Base-by-base conservation (phyloP, 2,797 vertebrate species). In the Steatocranus sp. region DNA sequence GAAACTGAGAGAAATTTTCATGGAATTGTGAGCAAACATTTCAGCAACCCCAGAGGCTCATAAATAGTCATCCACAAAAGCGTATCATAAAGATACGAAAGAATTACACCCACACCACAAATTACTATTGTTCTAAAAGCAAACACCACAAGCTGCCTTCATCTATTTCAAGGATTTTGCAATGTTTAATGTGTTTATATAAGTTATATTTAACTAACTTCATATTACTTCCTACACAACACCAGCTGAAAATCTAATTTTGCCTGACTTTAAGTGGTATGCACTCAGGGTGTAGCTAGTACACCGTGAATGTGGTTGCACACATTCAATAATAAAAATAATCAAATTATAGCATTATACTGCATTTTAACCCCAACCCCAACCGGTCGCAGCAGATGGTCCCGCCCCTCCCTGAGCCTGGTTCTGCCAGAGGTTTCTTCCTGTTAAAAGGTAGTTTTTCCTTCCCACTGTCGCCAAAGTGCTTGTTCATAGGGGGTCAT, bases 191-290 rank as follows among this genome's bases (percentile, higher is more conserved):
- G 27, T 32, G 5, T 3, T 58, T 58, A 32, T 32, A 58, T 58
- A 4, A 32, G 27, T 18, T 32, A 58, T 32, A 32, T 58, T 18
- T 7, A 32, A n/a, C 0, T 0, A 32, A 32, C 27, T 3, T 32
- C 6, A 32, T 58, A 58, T 58, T 58, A 58, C 17, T 58, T 58
- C 17, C 27, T 58, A 58, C 1, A 1, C 11, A 58, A 32, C 27
- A 58, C 54, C 17, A 32, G 27, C 54, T 58, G 27, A 58, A 32
- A 32, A 58, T n/a, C 3, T 0, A 58, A 32, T 32, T 58, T 58
- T 58, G 30, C 27, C 30, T 58, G 9, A 58, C 27, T 58, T 58
- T 58, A 32, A 32, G 5, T 11, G 27, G 2, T n/a, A 58, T 58
- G 11, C 30, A 32, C 5, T 1, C 30, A 58, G 17, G 27, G 27